Evolutionary conservation across 2,797 vertebrate species (phyloP).

Genomic region (Phrynocephalus guinanensis): DNA sequence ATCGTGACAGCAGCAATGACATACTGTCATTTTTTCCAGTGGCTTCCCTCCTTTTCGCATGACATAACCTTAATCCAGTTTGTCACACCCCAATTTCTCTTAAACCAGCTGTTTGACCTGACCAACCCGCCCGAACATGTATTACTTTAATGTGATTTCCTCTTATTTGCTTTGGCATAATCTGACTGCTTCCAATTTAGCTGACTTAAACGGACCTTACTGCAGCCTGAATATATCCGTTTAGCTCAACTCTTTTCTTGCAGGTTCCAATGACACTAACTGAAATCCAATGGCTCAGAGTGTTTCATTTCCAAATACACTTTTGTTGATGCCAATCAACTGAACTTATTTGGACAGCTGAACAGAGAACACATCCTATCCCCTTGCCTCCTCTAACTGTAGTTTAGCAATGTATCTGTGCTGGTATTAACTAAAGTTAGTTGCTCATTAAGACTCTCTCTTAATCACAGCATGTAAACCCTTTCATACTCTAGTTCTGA

Average conservation of each 20-base stretch:
- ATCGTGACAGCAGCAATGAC: background rate
- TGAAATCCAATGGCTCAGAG: background rate
- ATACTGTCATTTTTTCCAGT: no score
- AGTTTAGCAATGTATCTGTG: background rate
- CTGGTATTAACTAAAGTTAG: background rate
- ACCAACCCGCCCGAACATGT: background rate
- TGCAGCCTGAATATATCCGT: background rate
- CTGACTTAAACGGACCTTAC: background rate
- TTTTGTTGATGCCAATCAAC: background rate
- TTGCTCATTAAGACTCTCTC: background rate
- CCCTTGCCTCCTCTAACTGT: no score
- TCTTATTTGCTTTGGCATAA: background rate
- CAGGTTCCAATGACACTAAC: background rate
- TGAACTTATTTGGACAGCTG: background rate
- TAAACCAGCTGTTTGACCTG: background rate
- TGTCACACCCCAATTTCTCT: background rate
- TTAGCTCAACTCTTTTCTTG: background rate
- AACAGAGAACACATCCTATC: no score
- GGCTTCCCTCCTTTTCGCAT: no score
- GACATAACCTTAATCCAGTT: background rate
- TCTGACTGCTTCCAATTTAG: background rate
- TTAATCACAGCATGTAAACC: background rate
- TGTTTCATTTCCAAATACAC: background rate
- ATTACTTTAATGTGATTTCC: background rate
- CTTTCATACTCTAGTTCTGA: background rate